Conservation (phyloP, 2,888 invertebrate species). For the Ephialtes manifestator region DNA sequence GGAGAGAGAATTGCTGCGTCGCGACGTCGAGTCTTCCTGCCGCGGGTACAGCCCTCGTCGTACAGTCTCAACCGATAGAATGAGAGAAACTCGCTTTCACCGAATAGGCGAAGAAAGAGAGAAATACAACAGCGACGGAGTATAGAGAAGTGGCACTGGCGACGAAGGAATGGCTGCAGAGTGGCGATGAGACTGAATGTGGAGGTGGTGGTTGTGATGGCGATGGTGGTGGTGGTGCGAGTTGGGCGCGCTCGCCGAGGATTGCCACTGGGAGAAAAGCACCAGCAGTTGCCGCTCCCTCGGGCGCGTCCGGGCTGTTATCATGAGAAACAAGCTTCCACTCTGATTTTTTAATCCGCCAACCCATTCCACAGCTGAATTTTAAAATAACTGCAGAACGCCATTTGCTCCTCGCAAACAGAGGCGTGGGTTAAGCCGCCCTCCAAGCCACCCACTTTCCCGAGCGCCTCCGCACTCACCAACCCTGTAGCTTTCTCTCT, state of each 20-base stretch:
- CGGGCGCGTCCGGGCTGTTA: slow-evolving; percentile 79
- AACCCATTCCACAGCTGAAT: slow-evolving; percentile 82
- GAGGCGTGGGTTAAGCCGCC: slow-evolving; percentile 82
- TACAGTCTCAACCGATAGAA: slow-evolving; percentile 25
- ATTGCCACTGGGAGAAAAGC: slow-evolving; percentile 77
- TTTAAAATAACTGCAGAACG: slow-evolving; percentile 87
- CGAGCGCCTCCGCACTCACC: slow-evolving; percentile 66
- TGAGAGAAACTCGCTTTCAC: slow-evolving; percentile 51
- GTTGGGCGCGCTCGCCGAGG: slow-evolving; percentile 65
- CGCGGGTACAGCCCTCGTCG: neutral
- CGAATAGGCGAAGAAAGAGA: slow-evolving; percentile 52
- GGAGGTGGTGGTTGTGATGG: slow-evolving; percentile 42
- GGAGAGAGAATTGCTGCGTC: slow-evolving; percentile 63
- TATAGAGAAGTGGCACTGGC: neutral
- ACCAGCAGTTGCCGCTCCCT: slow-evolving; percentile 80
- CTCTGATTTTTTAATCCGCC: slow-evolving; percentile 87
- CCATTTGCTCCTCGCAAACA: slow-evolving; percentile 87
- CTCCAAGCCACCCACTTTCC: slow-evolving; percentile 52
- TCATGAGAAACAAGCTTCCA: slow-evolving; percentile 87
- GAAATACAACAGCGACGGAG: slow-evolving; percentile 34
- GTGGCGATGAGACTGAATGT: slow-evolving; percentile 69
- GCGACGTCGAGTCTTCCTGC: slow-evolving; percentile 56
- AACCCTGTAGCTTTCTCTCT: slow-evolving; percentile 58
- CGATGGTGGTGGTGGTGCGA: slow-evolving; percentile 66
- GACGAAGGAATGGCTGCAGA: slow-evolving; percentile 43